Evolutionary conservation across 2,113 vertebrate species (phyloP).

Genomic region (Nycticebus coucang): DNA sequence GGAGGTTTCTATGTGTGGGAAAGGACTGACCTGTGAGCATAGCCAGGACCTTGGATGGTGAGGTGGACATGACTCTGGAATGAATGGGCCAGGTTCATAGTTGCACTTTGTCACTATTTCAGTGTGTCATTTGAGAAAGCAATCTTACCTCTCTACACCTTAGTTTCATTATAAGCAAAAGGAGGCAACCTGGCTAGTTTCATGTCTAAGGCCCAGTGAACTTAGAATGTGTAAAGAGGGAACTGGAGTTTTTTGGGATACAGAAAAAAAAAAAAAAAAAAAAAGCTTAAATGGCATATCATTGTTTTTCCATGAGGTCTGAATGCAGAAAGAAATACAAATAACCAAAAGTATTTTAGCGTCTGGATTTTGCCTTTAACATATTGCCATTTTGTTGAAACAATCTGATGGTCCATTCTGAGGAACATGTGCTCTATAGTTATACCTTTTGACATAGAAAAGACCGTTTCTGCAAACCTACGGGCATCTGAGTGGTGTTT

Average conservation of each 20-base stretch:
- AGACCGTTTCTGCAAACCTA: background rate
- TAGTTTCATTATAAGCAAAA: background rate
- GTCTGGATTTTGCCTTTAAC: background rate
- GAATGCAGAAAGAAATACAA: conserved; percentile 21
- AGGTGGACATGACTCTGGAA: background rate
- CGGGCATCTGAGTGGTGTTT: background rate
- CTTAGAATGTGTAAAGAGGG: background rate
- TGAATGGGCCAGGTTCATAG: background rate
- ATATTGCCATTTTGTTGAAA: background rate
- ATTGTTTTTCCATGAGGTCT: background rate
- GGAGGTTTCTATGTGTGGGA: background rate
- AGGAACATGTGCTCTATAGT: background rate
- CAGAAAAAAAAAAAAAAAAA: background rate
- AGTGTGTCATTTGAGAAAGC: background rate
- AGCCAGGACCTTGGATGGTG: background rate
- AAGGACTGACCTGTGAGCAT: background rate
- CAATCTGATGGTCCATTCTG: background rate
- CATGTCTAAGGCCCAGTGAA: background rate
- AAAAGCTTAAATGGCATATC: background rate
- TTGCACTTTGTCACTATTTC: background rate
- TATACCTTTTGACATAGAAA: background rate
- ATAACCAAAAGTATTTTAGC: background rate
- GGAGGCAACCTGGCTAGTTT: background rate
- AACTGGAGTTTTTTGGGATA: background rate
- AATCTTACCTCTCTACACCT: background rate